Percentiles rank a stretch among this genome's conserved stretches.
Conservation (phyloP, 2,113 vertebrate species). For the Empidonax alnorum region DNA sequence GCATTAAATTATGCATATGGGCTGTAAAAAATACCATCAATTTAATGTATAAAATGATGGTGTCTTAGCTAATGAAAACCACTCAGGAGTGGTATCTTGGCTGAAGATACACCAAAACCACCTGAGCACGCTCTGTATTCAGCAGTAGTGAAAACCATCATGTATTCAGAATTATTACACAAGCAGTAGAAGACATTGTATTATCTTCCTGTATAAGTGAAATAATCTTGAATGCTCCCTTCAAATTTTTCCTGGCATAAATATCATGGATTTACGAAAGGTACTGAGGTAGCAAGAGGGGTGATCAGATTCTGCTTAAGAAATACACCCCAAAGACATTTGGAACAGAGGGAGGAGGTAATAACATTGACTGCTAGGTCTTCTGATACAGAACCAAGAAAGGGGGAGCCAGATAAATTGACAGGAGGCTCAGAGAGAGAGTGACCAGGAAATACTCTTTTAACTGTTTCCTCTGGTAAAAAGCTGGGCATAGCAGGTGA, state of each 20-base stretch:
- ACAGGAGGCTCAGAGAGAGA: neutral
- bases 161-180: neutral
- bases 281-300: neutral
- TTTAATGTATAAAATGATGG: neutral
- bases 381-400: neutral
- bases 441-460: neutral
- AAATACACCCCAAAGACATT: neutral
- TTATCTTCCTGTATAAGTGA: neutral
- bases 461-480: neutral
- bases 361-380: neutral
- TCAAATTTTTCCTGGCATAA: neutral
- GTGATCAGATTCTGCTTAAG: neutral
- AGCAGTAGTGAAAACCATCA: neutral
- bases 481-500: neutral
- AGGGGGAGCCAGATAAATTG: neutral
- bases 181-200: neutral
- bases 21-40: fast-evolving
- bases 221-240: neutral
- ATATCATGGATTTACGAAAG: neutral
- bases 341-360: neutral
- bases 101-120: neutral
- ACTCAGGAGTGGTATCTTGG: neutral
- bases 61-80: neutral
- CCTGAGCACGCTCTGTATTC: neutral
- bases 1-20: neutral